phyloP scores from a whole-genome alignment of 2,888 invertebrate species.

The Tenthredo notha region DNA sequence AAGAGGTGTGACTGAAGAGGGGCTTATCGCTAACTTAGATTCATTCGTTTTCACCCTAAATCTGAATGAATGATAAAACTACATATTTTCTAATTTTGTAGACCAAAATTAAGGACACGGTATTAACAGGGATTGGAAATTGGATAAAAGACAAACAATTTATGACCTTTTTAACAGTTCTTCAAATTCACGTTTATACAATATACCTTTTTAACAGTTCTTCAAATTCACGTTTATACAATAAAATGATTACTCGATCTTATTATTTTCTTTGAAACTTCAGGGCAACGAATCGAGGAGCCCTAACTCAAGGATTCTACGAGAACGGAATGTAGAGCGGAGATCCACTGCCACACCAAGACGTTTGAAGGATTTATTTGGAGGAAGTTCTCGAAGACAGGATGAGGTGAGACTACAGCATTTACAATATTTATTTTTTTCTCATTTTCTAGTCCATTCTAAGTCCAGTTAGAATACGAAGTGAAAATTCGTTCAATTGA shows the following conservation, averaged over 20 bases:
- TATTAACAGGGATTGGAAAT: constrained; percentile 1
- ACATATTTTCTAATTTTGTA: constrained; percentile 13
- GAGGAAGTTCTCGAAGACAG: constrained; percentile 65
- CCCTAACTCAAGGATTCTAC: constrained; percentile 69
- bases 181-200: not conserved
- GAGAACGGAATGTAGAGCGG: constrained; percentile 70
- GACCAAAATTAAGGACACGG: not conserved
- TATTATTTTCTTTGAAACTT: constrained; percentile 48
- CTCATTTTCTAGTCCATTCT: constrained; percentile 6
- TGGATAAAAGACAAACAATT: constrained; percentile 14
- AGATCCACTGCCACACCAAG: constrained; percentile 71
- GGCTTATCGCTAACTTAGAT: constrained; percentile 7
- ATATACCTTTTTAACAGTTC: not conserved
- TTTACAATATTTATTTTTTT: constrained; percentile 18
- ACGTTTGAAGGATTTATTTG: constrained; percentile 69
- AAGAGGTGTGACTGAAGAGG: constrained; percentile 15
- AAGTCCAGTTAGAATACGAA: not conserved
- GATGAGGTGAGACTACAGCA: constrained; percentile 69
- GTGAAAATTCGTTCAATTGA: not conserved
- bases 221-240: not conserved
- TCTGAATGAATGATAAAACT: not conserved
- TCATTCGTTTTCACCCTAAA: not conserved
- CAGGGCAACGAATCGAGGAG: constrained; percentile 71
- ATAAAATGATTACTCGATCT: not conserved
- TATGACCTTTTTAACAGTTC: not conserved